Conservation (phyloP, 2,113 vertebrate genomes). For the Takifugu bimaculatus region DNA sequence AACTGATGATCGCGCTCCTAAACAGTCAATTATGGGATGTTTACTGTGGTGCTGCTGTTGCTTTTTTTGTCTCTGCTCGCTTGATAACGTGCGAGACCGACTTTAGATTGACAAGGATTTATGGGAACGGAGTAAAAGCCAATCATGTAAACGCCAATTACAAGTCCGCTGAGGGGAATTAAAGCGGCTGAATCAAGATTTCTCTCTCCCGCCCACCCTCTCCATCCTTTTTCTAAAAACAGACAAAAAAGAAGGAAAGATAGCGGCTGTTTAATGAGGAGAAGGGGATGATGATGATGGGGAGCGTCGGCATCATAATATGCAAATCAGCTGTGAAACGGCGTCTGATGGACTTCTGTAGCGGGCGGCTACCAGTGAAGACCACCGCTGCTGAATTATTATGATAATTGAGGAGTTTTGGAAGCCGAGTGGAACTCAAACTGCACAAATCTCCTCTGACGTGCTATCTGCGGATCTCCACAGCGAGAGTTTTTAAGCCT, state of each 20-base stretch:
- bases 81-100: conserved; percentile 67
- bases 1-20: conserved; percentile 74
- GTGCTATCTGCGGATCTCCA: conserved; percentile 7
- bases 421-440: conserved; percentile 38
- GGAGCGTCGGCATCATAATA: conserved; percentile 63
- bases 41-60: conserved; percentile 52
- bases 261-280: conserved; percentile 65
- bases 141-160: conserved; percentile 72
- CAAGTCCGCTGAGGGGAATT: conserved; percentile 64
- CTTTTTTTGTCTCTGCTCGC: conserved; percentile 68
- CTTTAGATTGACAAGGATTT: conserved; percentile 79
- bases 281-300: conserved; percentile 57
- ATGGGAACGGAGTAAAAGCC: conserved; percentile 61
- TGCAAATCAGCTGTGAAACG: conserved; percentile 73
- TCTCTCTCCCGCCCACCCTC: conserved; percentile 5
- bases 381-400: conserved; percentile 47
- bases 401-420: conserved; percentile 62
- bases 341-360: conserved; percentile 60
- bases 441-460: no score
- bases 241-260: conserved; percentile 50
- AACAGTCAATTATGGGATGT: conserved; percentile 81
- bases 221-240: conserved; percentile 38
- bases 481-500: neutral
- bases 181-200: conserved; percentile 54
- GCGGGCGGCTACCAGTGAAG: conserved; percentile 35